Conservation (phyloP, 2,797 vertebrate genomes). For the Hyperoplus immaculatus region DNA sequence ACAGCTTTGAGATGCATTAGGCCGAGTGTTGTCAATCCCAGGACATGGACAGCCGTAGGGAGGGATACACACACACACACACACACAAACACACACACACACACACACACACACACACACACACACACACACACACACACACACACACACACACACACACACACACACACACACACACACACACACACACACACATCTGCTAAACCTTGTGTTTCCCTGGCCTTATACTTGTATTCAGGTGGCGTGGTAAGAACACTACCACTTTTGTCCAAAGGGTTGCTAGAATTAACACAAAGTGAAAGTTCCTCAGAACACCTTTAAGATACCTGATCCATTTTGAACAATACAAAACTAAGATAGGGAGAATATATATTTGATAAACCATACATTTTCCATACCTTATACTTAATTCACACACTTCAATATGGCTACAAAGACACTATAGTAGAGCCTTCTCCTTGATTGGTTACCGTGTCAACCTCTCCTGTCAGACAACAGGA, state of each 20-base stretch:
- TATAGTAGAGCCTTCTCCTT: slow-evolving; percentile 10
- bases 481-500: slow-evolving; percentile 67
- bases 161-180: too few relatives aligned
- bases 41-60: slow-evolving; percentile 35
- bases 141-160: too few relatives aligned
- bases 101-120: too few relatives aligned
- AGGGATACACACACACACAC: slow-evolving; percentile 9
- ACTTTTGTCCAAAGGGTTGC: too few relatives aligned
- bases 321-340: too few relatives aligned
- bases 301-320: too few relatives aligned
- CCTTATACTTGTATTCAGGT: slow-evolving; percentile 29
- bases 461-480: slow-evolving; percentile 56
- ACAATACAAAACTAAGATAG: too few relatives aligned
- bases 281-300: too few relatives aligned
- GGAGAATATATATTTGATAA: slow-evolving; percentile 22
- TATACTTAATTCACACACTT: neutral
- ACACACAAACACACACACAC: too few relatives aligned
- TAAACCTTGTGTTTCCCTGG: slow-evolving; percentile 47
- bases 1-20: slow-evolving; percentile 76
- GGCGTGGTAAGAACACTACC: too few relatives aligned
- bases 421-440: slow-evolving; percentile 17
- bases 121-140: too few relatives aligned
- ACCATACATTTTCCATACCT: slow-evolving; percentile 36
- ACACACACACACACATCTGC: slow-evolving; percentile 11
- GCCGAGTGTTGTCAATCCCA: slow-evolving; percentile 71